Evolutionary conservation across 2,888 invertebrate species (phyloP), one percentile per base, ranked within the genome.

Genomic region (Choreutis nemorana): DNA sequence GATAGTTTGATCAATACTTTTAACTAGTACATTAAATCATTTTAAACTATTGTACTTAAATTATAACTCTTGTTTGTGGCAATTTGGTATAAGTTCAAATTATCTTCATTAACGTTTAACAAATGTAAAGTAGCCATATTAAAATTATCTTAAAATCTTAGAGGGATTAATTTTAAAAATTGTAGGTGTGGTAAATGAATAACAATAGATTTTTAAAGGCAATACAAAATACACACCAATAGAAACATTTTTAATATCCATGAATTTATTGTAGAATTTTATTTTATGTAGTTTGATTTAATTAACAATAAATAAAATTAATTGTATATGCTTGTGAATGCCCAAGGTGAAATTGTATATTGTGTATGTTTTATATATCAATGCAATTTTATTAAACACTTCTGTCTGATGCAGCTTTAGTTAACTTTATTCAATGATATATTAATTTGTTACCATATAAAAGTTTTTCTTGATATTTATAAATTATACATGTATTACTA

Each of bases 101-200:
- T 55, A 45, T 56, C 55, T 42, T 42, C 45, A 47, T 50, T 65
- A 55, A 56, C 50, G 63, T 61, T 56, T 48, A 48, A 56, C 53
- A 47, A 50, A 48, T 59, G 52, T 70, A 67, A n/a, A 64, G 66
- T 73, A 75, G 71, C 50, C 58, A 57, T 72, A 57, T 48, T 53
- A 59, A 55, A 63, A 60, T 60, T 63, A 62, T 68, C 65, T 55
- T 63, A 53, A 66, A 59, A 65, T 61, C 63, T 66, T 73, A 77
- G 72, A 67, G 68, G 71, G 72, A 70, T 70, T 75, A 75, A 68
- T 71, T 72, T 75, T 73, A 60, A 65, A 67, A 63, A 63, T 68
- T 62, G 11, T 73, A 75, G 70, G 62, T 68, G 72, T 73, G 66
- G 50, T 59, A 57, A n/a, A 65, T 56, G 62, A 59, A 62, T 65